These are phyloP conservation scores for Pipistrellus pipistrellus DNA, from an alignment of 2,797 vertebrate species.

Conservation along the genomic window DNA sequence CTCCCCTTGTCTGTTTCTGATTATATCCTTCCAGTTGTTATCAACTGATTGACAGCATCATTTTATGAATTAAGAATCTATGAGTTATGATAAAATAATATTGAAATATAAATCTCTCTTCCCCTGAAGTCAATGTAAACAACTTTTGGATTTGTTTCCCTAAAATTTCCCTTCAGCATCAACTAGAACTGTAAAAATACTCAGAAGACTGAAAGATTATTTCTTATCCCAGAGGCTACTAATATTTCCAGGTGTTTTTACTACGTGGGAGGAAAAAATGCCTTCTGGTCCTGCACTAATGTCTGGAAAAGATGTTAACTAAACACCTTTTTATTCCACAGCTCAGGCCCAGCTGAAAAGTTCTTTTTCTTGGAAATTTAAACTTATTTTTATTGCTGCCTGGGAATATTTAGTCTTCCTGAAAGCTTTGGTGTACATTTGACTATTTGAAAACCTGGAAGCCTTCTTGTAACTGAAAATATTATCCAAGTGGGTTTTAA, in stretches of 20 bases:
- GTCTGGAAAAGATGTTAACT: conserved; percentile 79
- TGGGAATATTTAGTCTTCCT: conserved; percentile 69
- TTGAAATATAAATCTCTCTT: conserved; percentile 31
- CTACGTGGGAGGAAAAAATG: conserved; percentile 62
- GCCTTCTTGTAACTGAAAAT: conserved; percentile 49
- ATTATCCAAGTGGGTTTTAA: conserved; percentile 19
- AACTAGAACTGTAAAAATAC: conserved; percentile 64
- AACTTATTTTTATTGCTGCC: conserved; percentile 81
- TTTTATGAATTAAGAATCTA: not conserved
- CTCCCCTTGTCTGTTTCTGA: not conserved
- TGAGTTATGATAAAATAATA: conserved; percentile 7
- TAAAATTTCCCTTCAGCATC: conserved; percentile 31
- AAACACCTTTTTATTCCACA: conserved; percentile 71
- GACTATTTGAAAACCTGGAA: conserved; percentile 62
- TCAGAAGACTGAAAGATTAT: conserved; percentile 54
- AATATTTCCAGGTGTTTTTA: conserved; percentile 79
- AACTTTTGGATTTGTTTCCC: conserved; percentile 19
- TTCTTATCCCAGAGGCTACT: conserved; percentile 55
- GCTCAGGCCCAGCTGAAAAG: conserved; percentile 49
- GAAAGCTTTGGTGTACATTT: conserved; percentile 60
- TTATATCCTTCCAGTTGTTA: not conserved
- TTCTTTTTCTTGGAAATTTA: conserved; percentile 82
- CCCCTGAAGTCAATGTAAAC: conserved; percentile 37
- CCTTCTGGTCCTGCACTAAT: conserved; percentile 25
- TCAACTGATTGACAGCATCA: not conserved